Percentiles rank a stretch among this genome's conserved stretches.
Conservation (phyloP, 2,797 vertebrate genomes). For the Enteromius argenteus region DNA sequence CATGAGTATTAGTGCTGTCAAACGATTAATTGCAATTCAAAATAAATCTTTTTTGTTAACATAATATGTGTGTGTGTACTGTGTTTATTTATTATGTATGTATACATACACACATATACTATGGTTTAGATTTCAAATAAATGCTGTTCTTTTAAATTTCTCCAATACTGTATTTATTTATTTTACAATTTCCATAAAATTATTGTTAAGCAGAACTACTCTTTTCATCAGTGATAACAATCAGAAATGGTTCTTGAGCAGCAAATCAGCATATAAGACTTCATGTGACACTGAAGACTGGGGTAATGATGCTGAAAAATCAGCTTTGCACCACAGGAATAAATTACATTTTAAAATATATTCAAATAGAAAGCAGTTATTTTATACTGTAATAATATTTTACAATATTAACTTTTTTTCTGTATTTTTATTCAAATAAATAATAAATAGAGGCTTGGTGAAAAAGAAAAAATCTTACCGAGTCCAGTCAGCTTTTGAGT, state of each 20-base stretch:
- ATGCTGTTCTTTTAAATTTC: not conserved
- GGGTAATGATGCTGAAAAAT: too few species aligned
- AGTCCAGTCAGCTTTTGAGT: not conserved
- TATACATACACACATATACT: too few species aligned
- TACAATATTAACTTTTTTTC: not conserved
- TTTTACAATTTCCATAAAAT: not conserved
- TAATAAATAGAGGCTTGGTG: not conserved
- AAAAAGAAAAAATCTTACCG: not conserved
- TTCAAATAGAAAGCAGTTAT: not conserved
- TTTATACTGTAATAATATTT: not conserved
- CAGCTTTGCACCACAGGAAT: not conserved
- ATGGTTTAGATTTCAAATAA: not conserved
- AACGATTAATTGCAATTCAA: too few species aligned
- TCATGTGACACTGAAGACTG: not conserved
- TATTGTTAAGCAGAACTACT: not conserved
- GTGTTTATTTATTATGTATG: too few species aligned
- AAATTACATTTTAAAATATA: not conserved
- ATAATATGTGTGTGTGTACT: too few species aligned
- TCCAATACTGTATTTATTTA: not conserved
- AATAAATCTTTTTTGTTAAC: too few species aligned
- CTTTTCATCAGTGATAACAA: not conserved
- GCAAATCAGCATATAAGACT: not conserved
- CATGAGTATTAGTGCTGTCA: too few species aligned
- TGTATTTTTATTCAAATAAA: not conserved
- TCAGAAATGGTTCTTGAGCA: not conserved